Percentiles rank a stretch among this genome's conserved stretches.
Evolutionary conservation across 2,113 vertebrate species (phyloP).

Genomic region (Oryzias celebensis): DNA sequence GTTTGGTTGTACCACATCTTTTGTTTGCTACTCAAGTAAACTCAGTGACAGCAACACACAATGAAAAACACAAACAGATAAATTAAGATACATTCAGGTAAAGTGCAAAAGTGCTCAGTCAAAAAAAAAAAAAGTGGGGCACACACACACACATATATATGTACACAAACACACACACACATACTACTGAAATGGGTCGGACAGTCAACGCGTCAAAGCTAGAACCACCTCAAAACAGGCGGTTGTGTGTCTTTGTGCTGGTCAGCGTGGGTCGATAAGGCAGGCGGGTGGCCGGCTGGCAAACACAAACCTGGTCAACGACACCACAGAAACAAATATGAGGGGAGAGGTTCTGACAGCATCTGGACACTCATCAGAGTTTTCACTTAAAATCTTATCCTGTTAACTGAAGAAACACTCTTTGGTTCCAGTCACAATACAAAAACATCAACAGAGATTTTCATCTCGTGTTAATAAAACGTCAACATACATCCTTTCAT

Average conservation of each 20-base stretch:
- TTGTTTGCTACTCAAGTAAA: slow-evolving; percentile 38
- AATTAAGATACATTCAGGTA: slow-evolving; percentile 59
- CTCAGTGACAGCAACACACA: slow-evolving; percentile 40
- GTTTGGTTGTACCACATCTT: slow-evolving; percentile 63
- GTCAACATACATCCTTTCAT: too few species aligned
- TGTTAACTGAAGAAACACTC: too few species aligned
- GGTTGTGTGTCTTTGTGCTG: slow-evolving; percentile 19
- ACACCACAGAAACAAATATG: slow-evolving; percentile 16
- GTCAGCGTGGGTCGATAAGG: slow-evolving; percentile 47
- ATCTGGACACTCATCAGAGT: not conserved
- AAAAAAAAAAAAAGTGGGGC: slow-evolving; percentile 31
- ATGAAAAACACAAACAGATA: slow-evolving; percentile 24
- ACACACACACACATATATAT: slow-evolving; percentile 8
- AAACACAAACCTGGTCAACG: slow-evolving; percentile 17
- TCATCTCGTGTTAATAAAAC: too few species aligned
- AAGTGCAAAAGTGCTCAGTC: slow-evolving; percentile 80
- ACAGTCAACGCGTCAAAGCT: slow-evolving; percentile 5
- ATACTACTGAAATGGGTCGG: slow-evolving; percentile 39
- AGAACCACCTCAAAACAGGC: not conserved
- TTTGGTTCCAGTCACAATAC: too few species aligned
- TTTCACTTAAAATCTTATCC: too few species aligned
- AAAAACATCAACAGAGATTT: too few species aligned
- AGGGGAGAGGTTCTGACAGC: slow-evolving; percentile 28
- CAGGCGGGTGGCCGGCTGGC: slow-evolving; percentile 20
- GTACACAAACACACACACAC: slow-evolving; percentile 1